A percentile compares a stretch with the other conserved stretches of the same genome.
Conservation (phyloP, 2,797 vertebrate genomes). For the Rhinatrema bivittatum region DNA sequence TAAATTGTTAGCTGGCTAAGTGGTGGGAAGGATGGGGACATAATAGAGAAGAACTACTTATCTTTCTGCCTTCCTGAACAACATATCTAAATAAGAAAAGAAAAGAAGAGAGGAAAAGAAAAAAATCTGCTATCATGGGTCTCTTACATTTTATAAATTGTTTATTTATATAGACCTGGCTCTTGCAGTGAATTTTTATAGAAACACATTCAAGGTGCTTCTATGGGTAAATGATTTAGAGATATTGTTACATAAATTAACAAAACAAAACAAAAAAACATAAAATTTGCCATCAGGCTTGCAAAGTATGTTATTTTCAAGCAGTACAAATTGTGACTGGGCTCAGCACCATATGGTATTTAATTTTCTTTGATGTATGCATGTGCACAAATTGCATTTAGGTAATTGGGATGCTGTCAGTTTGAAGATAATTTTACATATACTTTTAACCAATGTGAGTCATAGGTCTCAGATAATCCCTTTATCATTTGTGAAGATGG, state of each 20-base stretch:
- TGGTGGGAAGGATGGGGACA: too few species aligned
- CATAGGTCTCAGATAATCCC: conserved; percentile 7
- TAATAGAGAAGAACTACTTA: too few species aligned
- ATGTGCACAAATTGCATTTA: conserved; percentile 35
- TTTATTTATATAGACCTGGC: conserved; percentile 24
- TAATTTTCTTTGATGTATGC: conserved; percentile 34
- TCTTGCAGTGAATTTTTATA: conserved; percentile 24
- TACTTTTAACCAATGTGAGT: conserved; percentile 19
- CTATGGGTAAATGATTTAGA: conserved; percentile 39
- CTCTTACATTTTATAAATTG: too few species aligned
- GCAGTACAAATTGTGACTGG: conserved; percentile 42
- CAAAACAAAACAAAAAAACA: conserved; percentile 20
- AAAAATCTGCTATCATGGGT: too few species aligned
- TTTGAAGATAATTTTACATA: conserved; percentile 26
- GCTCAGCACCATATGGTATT: conserved; percentile 47
- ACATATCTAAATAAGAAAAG: too few species aligned
- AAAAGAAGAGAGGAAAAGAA: too few species aligned
- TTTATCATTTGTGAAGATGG: conserved; percentile 9
- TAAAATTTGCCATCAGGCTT: conserved; percentile 41
- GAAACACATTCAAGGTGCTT: conserved; percentile 8
- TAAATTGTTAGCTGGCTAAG: too few species aligned
- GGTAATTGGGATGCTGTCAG: conserved; percentile 22
- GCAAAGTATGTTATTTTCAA: conserved; percentile 41
- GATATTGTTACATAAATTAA: conserved; percentile 34
- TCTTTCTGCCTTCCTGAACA: too few species aligned